A percentile compares a stretch with the other conserved stretches of the same genome.
Evolutionary conservation across 92 coral and sea anemone genomes (phyloP).

Genomic region (Epizoanthus illoricatus): DNA sequence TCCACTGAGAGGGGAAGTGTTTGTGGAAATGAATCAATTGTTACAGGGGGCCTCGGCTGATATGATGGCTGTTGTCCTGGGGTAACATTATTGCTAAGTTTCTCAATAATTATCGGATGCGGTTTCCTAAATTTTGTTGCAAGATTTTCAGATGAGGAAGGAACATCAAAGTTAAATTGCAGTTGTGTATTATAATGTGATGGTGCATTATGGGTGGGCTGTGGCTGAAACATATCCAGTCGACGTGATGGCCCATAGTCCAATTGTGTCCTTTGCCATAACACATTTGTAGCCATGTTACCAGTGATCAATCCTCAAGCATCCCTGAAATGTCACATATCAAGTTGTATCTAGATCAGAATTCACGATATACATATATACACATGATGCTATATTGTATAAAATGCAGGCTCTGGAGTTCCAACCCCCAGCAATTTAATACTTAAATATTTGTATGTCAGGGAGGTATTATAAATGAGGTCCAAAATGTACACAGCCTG

Average conservation of each 20-base stretch:
- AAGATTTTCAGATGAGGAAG: conserved; percentile 68
- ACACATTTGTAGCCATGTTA: conserved; percentile 58
- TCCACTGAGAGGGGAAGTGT: conserved; percentile 46
- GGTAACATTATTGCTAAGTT: conserved; percentile 40
- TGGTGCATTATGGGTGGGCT: conserved; percentile 30
- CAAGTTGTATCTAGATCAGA: not conserved
- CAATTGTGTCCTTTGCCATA: conserved; percentile 70
- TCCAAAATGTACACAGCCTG: no score
- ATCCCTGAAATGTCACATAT: not conserved
- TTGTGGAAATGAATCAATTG: conserved; percentile 9
- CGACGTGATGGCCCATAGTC: conserved; percentile 57
- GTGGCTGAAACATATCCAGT: conserved; percentile 13
- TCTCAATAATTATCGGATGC: conserved; percentile 85
- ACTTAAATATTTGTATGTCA: no score
- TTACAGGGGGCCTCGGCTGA: not conserved
- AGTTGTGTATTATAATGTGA: conserved; percentile 70
- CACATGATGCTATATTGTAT: not conserved
- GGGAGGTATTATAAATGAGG: no score
- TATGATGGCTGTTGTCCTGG: not conserved
- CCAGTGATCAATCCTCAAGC: not conserved
- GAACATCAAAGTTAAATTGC: conserved; percentile 80
- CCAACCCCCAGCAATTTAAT: no score
- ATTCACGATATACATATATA: not conserved
- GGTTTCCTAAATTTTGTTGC: conserved; percentile 90
- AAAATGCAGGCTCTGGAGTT: not conserved